phyloP scores from a whole-genome alignment of 2,797 vertebrate genomes.

The Manis pentadactyla region DNA sequence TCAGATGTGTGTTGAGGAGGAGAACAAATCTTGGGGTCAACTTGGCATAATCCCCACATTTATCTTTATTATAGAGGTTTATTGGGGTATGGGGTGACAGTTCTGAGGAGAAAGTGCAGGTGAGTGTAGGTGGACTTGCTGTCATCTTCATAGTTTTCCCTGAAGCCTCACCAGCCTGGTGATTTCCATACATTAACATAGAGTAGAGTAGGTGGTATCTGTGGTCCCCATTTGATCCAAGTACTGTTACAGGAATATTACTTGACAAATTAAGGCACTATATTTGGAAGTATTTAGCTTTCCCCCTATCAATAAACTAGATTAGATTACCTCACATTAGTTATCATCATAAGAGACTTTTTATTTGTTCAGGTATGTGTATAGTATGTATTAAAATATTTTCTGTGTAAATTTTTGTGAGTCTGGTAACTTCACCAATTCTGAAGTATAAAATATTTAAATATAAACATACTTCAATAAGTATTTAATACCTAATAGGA shows the following conservation, averaged over 20 bases:
- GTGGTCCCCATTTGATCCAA: slow-evolving; percentile 71
- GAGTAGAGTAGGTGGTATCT: slow-evolving; percentile 67
- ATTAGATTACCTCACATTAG: not conserved
- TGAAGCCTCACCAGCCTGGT: slow-evolving; percentile 75
- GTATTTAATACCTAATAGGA: not conserved
- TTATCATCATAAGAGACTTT: not conserved
- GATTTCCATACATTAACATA: slow-evolving; percentile 84
- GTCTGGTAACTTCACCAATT: too few species aligned
- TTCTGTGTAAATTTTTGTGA: slow-evolving; percentile 14
- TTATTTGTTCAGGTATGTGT: not conserved
- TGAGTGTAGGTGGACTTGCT: slow-evolving; percentile 83
- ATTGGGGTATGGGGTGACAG: slow-evolving; percentile 81
- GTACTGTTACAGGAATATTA: not conserved
- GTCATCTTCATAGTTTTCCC: slow-evolving; percentile 85
- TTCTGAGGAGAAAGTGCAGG: slow-evolving; percentile 84
- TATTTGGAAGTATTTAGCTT: not conserved
- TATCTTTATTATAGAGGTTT: slow-evolving; percentile 82
- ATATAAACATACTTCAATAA: slow-evolving; percentile 14
- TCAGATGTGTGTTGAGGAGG: slow-evolving; percentile 92
- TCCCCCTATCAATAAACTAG: not conserved
- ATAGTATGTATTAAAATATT: not conserved
- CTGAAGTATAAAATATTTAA: too few species aligned
- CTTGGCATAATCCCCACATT: slow-evolving; percentile 82
- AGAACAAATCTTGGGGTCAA: slow-evolving; percentile 87
- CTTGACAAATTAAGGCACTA: not conserved